A percentile compares a stretch with the other conserved stretches of the same genome.
These are phyloP conservation scores for Notothenia coriiceps DNA, from an alignment of 2,113 vertebrate species.

Conservation along the genomic window DNA sequence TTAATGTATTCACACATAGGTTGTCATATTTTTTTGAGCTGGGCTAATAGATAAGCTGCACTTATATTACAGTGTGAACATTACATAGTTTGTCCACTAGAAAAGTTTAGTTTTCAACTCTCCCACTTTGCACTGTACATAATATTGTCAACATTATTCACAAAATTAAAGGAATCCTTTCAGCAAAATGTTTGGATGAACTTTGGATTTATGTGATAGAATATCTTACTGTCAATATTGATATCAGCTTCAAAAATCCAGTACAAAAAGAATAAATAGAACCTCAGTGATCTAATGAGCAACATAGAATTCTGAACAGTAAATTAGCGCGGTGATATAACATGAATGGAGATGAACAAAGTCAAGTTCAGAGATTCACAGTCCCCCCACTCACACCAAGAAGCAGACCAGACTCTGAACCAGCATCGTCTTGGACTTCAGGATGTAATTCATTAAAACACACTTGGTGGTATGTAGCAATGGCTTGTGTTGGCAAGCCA, in stretches of 20 bases:
- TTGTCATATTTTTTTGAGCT: not conserved
- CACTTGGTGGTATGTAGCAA: conserved; percentile 40
- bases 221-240: not conserved
- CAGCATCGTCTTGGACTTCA: conserved; percentile 18
- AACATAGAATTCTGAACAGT: not conserved
- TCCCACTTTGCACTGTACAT: no score
- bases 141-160: not conserved
- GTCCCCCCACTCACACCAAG: not conserved
- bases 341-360: not conserved
- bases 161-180: not conserved
- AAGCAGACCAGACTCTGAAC: conserved; percentile 9
- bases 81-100: no score
- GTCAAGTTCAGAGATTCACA: conserved; percentile 4
- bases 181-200: not conserved
- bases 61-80: no score
- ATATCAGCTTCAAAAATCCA: not conserved
- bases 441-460: conserved; percentile 38
- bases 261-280: not conserved
- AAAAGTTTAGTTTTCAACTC: not conserved
- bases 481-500: conserved; percentile 45
- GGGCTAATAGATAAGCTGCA: not conserved
- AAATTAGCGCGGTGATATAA: not conserved
- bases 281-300: not conserved
- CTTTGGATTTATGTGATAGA: not conserved
- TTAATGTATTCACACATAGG: not conserved